phyloP scores from a whole-genome alignment of 1,140 invertebrate genomes.

The Nomia melanderi region DNA sequence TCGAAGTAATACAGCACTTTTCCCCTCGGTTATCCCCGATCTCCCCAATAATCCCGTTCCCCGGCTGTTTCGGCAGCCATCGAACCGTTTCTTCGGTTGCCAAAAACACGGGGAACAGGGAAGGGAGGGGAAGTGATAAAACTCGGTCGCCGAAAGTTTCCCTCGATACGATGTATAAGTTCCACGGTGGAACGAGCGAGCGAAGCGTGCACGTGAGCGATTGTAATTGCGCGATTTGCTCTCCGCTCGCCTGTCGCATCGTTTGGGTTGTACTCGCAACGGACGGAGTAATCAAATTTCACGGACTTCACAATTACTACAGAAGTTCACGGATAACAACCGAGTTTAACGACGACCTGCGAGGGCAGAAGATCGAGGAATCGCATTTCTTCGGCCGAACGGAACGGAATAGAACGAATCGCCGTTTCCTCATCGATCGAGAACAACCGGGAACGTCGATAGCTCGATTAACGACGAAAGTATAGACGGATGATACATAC shows the following conservation, averaged over 20 bases:
- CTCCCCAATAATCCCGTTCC: no score
- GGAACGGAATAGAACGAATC: not conserved
- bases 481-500: not conserved
- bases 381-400: not conserved
- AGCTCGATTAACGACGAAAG: not conserved
- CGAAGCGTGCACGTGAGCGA: conserved; percentile 24
- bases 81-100: not conserved
- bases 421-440: not conserved
- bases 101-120: not conserved
- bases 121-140: conserved; percentile 34
- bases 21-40: not conserved
- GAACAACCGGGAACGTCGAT: not conserved
- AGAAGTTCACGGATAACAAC: conserved; percentile 36
- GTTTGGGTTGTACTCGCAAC: conserved; percentile 10
- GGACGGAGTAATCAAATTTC: conserved; percentile 46
- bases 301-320: conserved; percentile 52
- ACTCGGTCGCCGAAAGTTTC: conserved; percentile 54
- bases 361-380: conserved; percentile 33
- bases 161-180: conserved; percentile 53
- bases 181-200: conserved; percentile 5
- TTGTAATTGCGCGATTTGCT: conserved; percentile 12
- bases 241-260: not conserved
- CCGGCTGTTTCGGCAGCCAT: not conserved
- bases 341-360: conserved; percentile 50
- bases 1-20: not conserved